Conservation (phyloP, 2,113 vertebrate species). For the Cathartes aura region DNA sequence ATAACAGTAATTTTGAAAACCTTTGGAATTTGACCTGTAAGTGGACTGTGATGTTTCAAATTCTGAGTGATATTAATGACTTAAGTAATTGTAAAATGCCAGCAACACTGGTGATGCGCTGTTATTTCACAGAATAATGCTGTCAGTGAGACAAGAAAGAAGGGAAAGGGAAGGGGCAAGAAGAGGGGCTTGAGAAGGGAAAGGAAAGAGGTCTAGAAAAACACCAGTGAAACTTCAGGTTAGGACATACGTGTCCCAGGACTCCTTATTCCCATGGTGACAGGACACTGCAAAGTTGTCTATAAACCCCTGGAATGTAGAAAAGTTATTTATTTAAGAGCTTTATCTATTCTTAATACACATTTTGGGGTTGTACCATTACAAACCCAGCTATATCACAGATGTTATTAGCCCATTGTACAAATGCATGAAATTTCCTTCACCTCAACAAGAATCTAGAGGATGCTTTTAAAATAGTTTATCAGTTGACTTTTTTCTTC, state of each 20-base stretch:
- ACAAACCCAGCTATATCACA: background rate
- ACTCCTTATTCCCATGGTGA: background rate
- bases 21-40: conserved; percentile 43
- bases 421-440: background rate
- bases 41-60: conserved; percentile 40
- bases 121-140: background rate
- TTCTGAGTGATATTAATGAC: background rate
- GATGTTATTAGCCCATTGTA: background rate
- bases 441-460: background rate
- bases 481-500: background rate
- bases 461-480: background rate
- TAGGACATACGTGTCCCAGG: background rate
- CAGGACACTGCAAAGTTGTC: background rate
- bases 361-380: background rate
- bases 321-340: background rate
- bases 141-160: background rate
- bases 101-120: background rate
- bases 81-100: background rate
- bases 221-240: background rate
- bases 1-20: conserved; percentile 41
- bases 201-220: background rate
- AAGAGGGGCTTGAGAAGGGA: background rate
- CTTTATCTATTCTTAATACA: background rate
- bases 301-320: background rate
- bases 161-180: background rate